Evolutionary conservation across 2,888 invertebrate species (phyloP).

Genomic region (Steinernema scapterisci): DNA sequence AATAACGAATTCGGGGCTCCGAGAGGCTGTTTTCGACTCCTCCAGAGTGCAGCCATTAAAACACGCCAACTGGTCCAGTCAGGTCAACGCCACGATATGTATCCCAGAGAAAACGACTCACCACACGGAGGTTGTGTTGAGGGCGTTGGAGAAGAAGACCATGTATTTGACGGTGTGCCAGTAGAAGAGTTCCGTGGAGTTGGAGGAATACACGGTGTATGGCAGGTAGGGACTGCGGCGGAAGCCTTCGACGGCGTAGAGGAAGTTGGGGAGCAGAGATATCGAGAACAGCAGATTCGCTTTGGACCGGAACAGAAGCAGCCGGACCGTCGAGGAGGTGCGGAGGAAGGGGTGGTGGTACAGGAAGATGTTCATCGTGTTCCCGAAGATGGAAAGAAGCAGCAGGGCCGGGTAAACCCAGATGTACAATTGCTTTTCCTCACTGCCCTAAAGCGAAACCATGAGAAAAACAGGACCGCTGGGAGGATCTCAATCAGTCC

Average conservation of each 20-base stretch:
- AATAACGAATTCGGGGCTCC: not conserved
- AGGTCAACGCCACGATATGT: too few species aligned
- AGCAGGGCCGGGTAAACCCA: constrained; percentile 23
- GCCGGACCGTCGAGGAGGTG: constrained; percentile 19
- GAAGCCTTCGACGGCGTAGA: constrained; percentile 10
- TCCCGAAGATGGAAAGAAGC: not conserved
- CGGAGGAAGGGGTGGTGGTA: constrained; percentile 34
- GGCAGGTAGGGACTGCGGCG: not conserved
- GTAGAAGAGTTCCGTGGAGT: constrained; percentile 18
- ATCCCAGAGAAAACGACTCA: not conserved
- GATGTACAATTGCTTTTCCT: constrained; percentile 8
- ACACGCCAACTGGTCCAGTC: too few species aligned
- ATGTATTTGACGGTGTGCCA: constrained; percentile 32
- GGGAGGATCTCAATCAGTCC: not conserved
- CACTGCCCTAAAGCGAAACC: not conserved
- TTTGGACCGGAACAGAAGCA: constrained; percentile 8
- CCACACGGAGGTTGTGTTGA: constrained; percentile 30
- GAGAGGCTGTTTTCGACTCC: not conserved
- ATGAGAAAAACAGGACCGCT: too few species aligned
- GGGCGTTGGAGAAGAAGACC: constrained; percentile 22
- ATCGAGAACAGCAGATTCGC: constrained; percentile 32
- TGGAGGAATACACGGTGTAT: not conserved
- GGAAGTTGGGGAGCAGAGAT: constrained; percentile 18
- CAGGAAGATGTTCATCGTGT: constrained; percentile 28
- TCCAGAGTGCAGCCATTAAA: too few species aligned